These are phyloP conservation scores for Lophotis ruficrista DNA, from an alignment of 2,113 vertebrate genomes.

Conservation along the genomic window DNA sequence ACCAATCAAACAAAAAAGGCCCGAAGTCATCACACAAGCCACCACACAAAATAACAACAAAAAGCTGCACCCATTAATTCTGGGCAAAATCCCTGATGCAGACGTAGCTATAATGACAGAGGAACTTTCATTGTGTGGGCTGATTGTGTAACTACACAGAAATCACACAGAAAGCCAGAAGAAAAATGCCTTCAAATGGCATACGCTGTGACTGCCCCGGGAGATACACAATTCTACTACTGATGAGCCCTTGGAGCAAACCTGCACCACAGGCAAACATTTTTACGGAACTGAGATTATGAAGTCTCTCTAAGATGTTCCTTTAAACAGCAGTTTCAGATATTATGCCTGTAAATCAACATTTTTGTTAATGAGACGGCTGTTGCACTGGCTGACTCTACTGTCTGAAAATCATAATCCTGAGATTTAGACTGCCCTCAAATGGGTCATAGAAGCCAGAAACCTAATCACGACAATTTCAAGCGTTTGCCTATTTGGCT, in stretches of 20 bases:
- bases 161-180: not conserved
- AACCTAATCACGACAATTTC: not conserved
- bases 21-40: not conserved
- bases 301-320: not conserved
- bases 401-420: conserved; percentile 21
- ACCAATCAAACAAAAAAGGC: not conserved
- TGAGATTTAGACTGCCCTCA: conserved; percentile 23
- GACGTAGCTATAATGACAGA: not conserved
- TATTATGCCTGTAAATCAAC: conserved; percentile 32
- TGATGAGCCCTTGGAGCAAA: not conserved
- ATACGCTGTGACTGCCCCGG: not conserved
- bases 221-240: not conserved
- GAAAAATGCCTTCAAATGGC: not conserved
- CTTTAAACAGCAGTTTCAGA: not conserved
- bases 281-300: not conserved
- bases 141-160: not conserved
- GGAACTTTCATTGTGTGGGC: not conserved
- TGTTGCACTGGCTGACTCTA: not conserved
- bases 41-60: not conserved
- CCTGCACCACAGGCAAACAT: not conserved
- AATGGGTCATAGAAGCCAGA: conserved; percentile 19
- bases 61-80: not conserved
- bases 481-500: not conserved
- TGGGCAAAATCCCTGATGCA: not conserved
- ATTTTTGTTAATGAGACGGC: not conserved